Evolutionary conservation across 2,113 vertebrate species (phyloP), one percentile per base, ranked within the genome.

Genomic region (Megaptera novaeangliae): DNA sequence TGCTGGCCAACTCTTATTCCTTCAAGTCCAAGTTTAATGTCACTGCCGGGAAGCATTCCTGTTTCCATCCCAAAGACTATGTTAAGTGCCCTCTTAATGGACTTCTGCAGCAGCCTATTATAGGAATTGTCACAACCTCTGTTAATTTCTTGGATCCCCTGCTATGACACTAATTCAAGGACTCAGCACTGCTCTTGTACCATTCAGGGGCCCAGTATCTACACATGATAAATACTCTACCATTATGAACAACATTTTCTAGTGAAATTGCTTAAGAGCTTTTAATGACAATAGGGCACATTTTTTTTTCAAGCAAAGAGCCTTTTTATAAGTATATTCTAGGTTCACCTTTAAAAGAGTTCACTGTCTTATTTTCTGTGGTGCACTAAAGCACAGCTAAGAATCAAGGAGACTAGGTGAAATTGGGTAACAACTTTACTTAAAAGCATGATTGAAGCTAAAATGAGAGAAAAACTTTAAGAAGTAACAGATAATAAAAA

Each of bases 381-480:
- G 12, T 87, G 2, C 31, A 69, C 11, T 63, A 49, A 93, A 78
- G 13, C 21, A 84, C 4, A 77, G 4, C 8, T 78, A 91, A 82
- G n/a, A 86, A 41, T 72, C 18, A 78, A 82, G 77, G 68, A 68
- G 41, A 77, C n/a, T 15, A 81, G 66, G 92, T 92, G 68, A 94
- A 74, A 61, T 46, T 84, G 12, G 2, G 21, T 59, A 92, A 57
- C 31, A 88, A 49, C 12, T 49, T 95, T 93, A 69, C 27, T 71
- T 93, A 88, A 96, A 89, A 80, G 4, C 64, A 46, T 81, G 74
- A 82, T 55, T 75, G 83, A 82, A 66, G 20, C 6, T 39, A 83
- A 95, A 91, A 86, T 83, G 41, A 69, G 49, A 81, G 17, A 36
- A 92, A 84, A 80, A 34, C 8, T 8, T 46, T 34, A 72, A 71